phyloP scores from a whole-genome alignment of 2,113 vertebrate species.

The Nycticorax nycticorax region DNA sequence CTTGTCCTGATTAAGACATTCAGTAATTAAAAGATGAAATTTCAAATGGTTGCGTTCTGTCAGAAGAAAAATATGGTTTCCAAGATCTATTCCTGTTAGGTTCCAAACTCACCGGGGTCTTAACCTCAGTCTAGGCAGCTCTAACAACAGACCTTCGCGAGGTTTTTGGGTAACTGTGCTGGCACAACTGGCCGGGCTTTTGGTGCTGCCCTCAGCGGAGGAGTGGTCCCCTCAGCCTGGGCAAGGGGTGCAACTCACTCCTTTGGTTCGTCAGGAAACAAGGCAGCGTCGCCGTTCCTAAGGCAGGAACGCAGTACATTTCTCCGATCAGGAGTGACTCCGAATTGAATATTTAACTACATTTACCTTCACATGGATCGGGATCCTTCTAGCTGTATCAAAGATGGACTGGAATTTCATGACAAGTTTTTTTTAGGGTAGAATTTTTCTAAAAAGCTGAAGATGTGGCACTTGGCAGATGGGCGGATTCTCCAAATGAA shows the following conservation, averaged over 20 bases:
- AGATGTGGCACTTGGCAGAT: neutral
- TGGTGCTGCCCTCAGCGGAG: neutral
- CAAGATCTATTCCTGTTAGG: neutral
- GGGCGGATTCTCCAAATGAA: neutral
- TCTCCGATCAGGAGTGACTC: neutral
- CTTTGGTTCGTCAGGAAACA: neutral
- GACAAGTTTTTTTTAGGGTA: neutral
- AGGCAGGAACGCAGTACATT: neutral
- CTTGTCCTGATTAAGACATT: neutral
- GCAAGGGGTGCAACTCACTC: neutral
- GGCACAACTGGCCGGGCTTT: fast-evolving
- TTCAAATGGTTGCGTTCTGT: neutral
- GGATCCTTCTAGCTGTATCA: neutral
- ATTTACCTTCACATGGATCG: neutral
- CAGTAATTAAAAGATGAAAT: neutral
- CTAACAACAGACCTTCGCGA: neutral
- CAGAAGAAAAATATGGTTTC: neutral
- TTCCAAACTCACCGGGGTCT: neutral
- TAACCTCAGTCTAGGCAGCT: neutral
- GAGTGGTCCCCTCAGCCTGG: neutral
- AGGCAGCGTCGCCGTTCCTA: neutral
- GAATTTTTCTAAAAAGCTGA: neutral
- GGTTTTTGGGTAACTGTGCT: neutral
- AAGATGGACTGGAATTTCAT: neutral
- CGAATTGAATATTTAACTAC: neutral